These are phyloP conservation scores for Drosophila orena DNA, from an alignment of 1,140 invertebrate species.

Conservation along the genomic window DNA sequence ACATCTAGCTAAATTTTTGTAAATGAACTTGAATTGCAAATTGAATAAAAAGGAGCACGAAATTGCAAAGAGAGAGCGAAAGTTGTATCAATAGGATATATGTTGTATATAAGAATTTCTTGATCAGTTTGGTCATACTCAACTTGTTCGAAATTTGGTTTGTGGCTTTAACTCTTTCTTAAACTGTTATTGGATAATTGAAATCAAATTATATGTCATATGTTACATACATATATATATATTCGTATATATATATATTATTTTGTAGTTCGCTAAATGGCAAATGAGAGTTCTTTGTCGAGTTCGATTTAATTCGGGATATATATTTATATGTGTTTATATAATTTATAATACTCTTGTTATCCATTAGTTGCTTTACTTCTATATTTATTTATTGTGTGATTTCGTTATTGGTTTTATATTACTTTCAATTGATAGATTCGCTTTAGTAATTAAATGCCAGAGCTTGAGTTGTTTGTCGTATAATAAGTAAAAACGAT, in stretches of 20 bases:
- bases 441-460: conserved; percentile 79
- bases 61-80: conserved; percentile 69
- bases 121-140: conserved; percentile 74
- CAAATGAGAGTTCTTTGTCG: conserved; percentile 41
- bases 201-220: conserved; percentile 47
- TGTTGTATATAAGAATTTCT: conserved; percentile 55
- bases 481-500: conserved; percentile 75
- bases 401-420: conserved; percentile 57
- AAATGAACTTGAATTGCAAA: conserved; percentile 62
- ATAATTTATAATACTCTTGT: conserved; percentile 64
- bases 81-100: conserved; percentile 66
- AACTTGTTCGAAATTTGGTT: conserved; percentile 77
- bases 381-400: conserved; percentile 53
- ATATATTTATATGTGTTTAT: conserved; percentile 47
- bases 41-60: conserved; percentile 64
- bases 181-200: conserved; percentile 29
- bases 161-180: conserved; percentile 56
- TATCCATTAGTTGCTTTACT: conserved; percentile 65
- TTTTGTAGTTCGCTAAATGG: conserved; percentile 38
- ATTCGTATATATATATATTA: conserved; percentile 37
- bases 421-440: conserved; percentile 66
- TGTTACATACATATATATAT: conserved; percentile 32
- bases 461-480: conserved; percentile 72
- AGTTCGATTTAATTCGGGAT: conserved; percentile 35
- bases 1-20: conserved; percentile 41